A percentile compares a stretch with the other conserved stretches of the same genome.
Conservation (phyloP, 1,140 invertebrate species). For the Drosophila triauraria region DNA sequence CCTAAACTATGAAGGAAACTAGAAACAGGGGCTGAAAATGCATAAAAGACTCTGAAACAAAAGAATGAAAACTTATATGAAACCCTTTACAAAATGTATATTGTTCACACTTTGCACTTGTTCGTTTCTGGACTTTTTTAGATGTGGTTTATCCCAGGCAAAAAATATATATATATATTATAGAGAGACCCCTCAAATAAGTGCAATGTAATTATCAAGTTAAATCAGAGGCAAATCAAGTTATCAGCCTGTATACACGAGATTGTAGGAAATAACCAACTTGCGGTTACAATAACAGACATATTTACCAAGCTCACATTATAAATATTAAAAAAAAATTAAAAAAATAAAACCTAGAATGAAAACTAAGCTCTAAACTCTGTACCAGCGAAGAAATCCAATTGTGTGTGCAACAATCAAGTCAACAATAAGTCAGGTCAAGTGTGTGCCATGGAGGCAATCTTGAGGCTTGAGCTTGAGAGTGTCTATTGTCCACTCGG, state of each 20-base stretch:
- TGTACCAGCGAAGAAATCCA: conserved; percentile 39
- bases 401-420: conserved; percentile 52
- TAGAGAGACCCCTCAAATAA: conserved; percentile 5
- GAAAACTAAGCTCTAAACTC: conserved; percentile 8
- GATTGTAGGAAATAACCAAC: conserved; percentile 6
- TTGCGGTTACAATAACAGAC: too few species aligned
- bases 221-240: conserved; percentile 32
- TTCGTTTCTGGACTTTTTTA: conserved; percentile 5
- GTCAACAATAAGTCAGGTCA: conserved; percentile 46
- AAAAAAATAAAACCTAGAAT: conserved; percentile 14
- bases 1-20: neutral
- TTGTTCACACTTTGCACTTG: conserved; percentile 16
- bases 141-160: neutral
- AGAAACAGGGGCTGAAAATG: conserved; percentile 47
- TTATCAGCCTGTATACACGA: conserved; percentile 27
- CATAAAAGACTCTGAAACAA: conserved; percentile 55
- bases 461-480: too few species aligned
- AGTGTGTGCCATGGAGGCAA: neutral
- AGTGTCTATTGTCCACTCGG: conserved; percentile 19
- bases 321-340: conserved; percentile 8
- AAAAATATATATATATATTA: neutral
- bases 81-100: conserved; percentile 24
- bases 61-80: conserved; percentile 39
- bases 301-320: conserved; percentile 10
- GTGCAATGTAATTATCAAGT: conserved; percentile 36